Base-by-base conservation (phyloP, 2,113 vertebrate species). In the Nerophis lumbriciformis region DNA sequence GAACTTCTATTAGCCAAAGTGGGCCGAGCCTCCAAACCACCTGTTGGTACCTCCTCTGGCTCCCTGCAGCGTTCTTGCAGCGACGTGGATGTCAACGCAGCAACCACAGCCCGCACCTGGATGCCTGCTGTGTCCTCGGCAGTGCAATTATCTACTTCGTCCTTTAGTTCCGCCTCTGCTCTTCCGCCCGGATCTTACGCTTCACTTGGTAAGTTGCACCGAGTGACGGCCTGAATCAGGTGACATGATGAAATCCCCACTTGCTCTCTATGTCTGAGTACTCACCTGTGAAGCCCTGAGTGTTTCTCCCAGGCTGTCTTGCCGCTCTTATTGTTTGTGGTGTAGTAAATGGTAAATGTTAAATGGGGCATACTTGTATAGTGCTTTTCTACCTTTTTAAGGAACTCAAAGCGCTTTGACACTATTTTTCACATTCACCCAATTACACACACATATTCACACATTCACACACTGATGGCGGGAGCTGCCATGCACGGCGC, bases 81-180 rank as follows among this genome's bases (percentile, higher is more conserved):
- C 0, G 95, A 98, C 71, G 93, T 98, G 0, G 95, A 98, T 0
- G 94, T 98, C 7, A 96, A 94, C 2, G 94, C 95, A 0, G 94
- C 92, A 0, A 87, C 93, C 0, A 88, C 89, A 0, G 90, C 94
- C 0, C 94, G 95, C 79, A 92, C 91, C 0, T 89, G 94, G 56
- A 88, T 89, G 88, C 69, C 85, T 0, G 84, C 94, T 59, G 92
- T 94, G 0, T 89, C 94, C 1, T 87, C 93, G 0, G 88, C 93
- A 0, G 86, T 80, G 0, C 87, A 91, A 0, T 88, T 93, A 6
- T 86, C 93, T 0, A 85, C 92, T 1, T 90, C 91, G 0, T 92
- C 94, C 75, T 94, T 93, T 0, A 92, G 93, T 72, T 65, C 92
- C 0, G 85, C 92, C 21, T 88, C 92, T 0, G 92, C 93, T 3